Conservation (phyloP, 2,797 vertebrate genomes). For the Tauraco hartlaubi region DNA sequence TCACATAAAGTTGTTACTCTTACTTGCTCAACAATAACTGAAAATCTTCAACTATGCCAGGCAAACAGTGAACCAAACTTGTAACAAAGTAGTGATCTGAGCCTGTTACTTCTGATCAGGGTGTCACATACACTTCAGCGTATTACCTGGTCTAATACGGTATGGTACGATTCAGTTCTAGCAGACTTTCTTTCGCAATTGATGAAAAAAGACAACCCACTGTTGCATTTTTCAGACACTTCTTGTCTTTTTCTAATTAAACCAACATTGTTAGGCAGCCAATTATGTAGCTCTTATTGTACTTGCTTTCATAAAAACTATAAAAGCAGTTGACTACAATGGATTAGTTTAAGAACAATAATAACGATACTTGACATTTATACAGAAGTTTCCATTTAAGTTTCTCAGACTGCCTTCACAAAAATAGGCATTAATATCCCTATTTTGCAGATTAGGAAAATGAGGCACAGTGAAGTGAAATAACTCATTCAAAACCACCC, state of each 20-base stretch:
- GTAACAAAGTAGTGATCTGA: background rate
- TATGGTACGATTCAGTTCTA: background rate
- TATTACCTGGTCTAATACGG: background rate
- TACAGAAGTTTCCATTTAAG: conserved; percentile 68
- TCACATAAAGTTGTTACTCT: background rate
- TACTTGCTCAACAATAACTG: background rate
- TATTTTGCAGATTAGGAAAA: conserved; percentile 50
- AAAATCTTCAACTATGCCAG: background rate
- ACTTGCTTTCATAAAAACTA: conserved; percentile 61
- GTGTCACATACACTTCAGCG: background rate
- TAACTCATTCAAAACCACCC: conserved; percentile 57
- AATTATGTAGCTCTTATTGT: conserved; percentile 58
- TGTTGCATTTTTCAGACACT: conserved; percentile 43
- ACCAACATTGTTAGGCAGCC: conserved; percentile 28
- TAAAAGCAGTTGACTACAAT: conserved; percentile 62
- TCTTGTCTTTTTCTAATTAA: conserved; percentile 49
- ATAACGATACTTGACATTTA: conserved; percentile 66
- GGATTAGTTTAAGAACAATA: conserved; percentile 62
- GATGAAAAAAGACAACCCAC: background rate
- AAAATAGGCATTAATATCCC: conserved; percentile 54
- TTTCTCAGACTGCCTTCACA: conserved; percentile 46
- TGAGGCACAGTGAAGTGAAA: conserved; percentile 19
- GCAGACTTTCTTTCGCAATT: background rate
- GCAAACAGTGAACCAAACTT: background rate
- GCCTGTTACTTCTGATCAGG: background rate